Base-by-base conservation (phyloP, 1,140 invertebrate genomes). In the Vollenhovia emeryi region DNA sequence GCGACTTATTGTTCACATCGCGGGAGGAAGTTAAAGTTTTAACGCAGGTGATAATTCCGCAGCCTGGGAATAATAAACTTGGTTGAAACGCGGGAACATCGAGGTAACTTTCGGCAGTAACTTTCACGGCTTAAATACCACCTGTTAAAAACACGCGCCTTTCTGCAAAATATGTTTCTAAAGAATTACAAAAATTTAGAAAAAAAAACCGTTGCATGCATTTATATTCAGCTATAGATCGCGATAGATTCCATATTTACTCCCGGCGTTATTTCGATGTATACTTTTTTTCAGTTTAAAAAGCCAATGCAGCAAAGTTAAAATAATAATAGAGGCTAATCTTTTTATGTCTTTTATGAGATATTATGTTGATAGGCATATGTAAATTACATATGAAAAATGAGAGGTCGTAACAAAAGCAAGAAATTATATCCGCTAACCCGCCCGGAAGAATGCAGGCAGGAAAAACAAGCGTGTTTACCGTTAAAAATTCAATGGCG, bases 331-430 rank as follows among this genome's bases (percentile, higher is more conserved):
- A 24, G 71, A 80, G 24, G 18, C 27, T 21, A 69, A 45, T 13
- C n/a, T 71, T 57, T 18, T 71, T 33, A 9, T n/a, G n/a, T n/a
- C n/a, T n/a, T n/a, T n/a, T n/a, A 36, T 21, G 3, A 57, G 30
- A 33, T 13, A n/a, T 78, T 36, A 30, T n/a, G 36, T 82, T 82
- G 78, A 82, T 71, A 45, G 50, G 30, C 78, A 36, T 73, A 73
- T 82, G 66, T 40, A 82, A 82, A 82, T 73, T 57, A 36, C 24
- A 24, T 62, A 27, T 36, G 55, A 82, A 57, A 80, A 80, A 33
- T 48, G 27, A 43, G 8, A 43, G 24, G 13, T 27, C 0, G 30
- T 21, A 80, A 80, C 33, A 55, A 80, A 40, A 52, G 33, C 57
- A 36, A 76, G 27, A 15, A 69, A 71, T 80, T 33, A 40, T 27